phyloP scores from a whole-genome alignment of 2,888 invertebrate genomes.

The Phyllotreta cruciferae region DNA sequence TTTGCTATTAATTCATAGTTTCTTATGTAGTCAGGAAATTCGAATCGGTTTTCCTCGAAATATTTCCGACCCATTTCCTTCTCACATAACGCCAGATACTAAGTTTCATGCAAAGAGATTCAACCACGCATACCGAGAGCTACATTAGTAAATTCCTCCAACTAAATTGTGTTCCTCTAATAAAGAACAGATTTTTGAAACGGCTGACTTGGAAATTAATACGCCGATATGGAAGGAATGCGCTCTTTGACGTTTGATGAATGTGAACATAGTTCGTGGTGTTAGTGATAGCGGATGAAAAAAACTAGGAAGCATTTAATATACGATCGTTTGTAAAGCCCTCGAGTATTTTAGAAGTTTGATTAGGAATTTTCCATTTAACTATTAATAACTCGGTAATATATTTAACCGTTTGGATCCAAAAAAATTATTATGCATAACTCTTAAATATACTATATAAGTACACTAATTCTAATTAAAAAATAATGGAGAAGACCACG shows the following conservation, averaged over 20 bases:
- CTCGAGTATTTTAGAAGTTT: too few relatives aligned
- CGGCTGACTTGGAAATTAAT: constrained; percentile 27
- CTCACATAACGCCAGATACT: constrained; percentile 18
- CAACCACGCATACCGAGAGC: constrained; percentile 30
- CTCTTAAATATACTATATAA: neutral
- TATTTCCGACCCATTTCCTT: constrained; percentile 29
- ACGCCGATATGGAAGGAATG: constrained; percentile 14
- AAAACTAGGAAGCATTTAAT: too few relatives aligned
- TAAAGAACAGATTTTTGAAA: constrained; percentile 35
- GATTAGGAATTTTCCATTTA: too few relatives aligned
- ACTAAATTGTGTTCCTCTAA: constrained; percentile 24
- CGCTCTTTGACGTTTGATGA: constrained; percentile 18
- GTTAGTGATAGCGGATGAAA: neutral
- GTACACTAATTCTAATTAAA: neutral
- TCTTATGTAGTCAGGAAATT: neutral
- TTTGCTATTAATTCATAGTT: neutral
- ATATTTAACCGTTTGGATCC: too few relatives aligned
- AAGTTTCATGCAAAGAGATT: constrained; percentile 32
- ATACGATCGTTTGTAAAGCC: too few relatives aligned
- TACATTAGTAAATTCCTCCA: constrained; percentile 31
- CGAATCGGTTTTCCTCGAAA: constrained; percentile 19
- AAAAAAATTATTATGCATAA: too few relatives aligned
- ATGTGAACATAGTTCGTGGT: constrained; percentile 15
- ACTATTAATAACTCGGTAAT: too few relatives aligned
- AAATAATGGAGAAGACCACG: constrained; percentile 10